Evolutionary conservation across 2,888 invertebrate genomes (phyloP).

Genomic region (Cantharis flavilabris): DNA sequence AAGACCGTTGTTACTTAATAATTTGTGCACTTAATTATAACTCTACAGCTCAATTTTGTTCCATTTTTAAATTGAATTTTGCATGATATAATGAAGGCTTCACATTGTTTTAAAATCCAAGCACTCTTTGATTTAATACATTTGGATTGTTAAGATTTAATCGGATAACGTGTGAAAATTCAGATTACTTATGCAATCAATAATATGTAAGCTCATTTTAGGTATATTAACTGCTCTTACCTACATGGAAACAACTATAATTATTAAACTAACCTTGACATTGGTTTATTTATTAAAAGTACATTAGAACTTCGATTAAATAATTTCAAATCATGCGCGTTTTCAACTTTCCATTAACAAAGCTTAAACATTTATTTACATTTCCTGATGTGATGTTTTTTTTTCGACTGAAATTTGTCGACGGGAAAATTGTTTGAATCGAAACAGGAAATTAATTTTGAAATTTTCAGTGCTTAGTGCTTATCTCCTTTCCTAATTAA

Average conservation of each 20-base stretch:
- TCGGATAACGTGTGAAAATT: neutral
- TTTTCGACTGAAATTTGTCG: neutral
- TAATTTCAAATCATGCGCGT: neutral
- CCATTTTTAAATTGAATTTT: neutral
- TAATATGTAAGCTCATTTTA: neutral
- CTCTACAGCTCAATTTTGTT: neutral
- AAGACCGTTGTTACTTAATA: neutral
- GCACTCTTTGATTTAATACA: neutral
- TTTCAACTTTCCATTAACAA: neutral
- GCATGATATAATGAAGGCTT: neutral
- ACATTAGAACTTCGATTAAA: constrained; percentile 2
- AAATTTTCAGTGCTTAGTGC: constrained; percentile 11
- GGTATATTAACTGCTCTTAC: neutral
- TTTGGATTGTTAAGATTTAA: neutral
- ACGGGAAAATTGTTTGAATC: neutral
- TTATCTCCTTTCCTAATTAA: constrained; percentile 27
- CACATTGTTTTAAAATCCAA: neutral
- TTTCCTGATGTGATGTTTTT: neutral
- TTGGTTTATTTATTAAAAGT: neutral
- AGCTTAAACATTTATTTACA: neutral
- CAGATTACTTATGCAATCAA: neutral
- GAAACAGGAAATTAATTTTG: constrained; percentile 32
- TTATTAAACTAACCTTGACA: neutral
- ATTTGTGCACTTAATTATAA: neutral
- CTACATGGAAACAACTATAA: neutral